Percentiles rank a stretch among this genome's conserved stretches.
These are phyloP conservation scores for Dicyrtomina minuta DNA, from an alignment of 2,888 invertebrate genomes.

Conservation along the genomic window DNA sequence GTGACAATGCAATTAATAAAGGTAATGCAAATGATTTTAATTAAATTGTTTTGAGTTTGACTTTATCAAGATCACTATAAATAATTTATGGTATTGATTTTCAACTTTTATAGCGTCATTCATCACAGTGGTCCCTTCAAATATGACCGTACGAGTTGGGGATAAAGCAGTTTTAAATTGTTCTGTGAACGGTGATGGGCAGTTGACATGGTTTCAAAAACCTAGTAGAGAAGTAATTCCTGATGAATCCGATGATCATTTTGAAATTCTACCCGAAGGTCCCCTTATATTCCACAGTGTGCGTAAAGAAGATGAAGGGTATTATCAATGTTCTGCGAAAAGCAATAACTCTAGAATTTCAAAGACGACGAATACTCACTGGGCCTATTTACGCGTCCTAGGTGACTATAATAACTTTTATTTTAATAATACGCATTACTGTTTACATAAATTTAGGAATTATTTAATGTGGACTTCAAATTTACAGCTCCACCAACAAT, in stretches of 20 bases:
- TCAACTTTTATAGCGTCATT: not conserved
- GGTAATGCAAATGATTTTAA: conserved; percentile 1
- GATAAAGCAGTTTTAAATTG: conserved; percentile 48
- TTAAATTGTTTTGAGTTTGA: not conserved
- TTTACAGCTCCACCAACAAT: conserved; percentile 48
- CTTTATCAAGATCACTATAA: not conserved
- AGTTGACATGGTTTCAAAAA: conserved; percentile 47
- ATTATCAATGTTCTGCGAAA: conserved; percentile 51
- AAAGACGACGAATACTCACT: conserved; percentile 49
- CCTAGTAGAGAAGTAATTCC: conserved; percentile 46
- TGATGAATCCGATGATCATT: conserved; percentile 34
- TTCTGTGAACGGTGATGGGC: conserved; percentile 32
- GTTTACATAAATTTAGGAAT: too few species aligned
- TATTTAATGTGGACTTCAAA: too few species aligned
- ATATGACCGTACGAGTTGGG: conserved; percentile 40
- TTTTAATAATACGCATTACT: too few species aligned
- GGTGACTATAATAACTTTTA: conserved; percentile 38
- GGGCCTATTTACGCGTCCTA: conserved; percentile 48
- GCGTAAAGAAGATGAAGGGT: conserved; percentile 50
- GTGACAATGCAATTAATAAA: conserved; percentile 13
- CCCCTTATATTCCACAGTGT: conserved; percentile 47
- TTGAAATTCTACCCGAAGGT: conserved; percentile 47
- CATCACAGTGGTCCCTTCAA: not conserved
- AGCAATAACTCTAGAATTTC: conserved; percentile 41
- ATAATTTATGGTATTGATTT: not conserved